phyloP scores from a whole-genome alignment of 2,797 vertebrate genomes.

The Huso huso region DNA sequence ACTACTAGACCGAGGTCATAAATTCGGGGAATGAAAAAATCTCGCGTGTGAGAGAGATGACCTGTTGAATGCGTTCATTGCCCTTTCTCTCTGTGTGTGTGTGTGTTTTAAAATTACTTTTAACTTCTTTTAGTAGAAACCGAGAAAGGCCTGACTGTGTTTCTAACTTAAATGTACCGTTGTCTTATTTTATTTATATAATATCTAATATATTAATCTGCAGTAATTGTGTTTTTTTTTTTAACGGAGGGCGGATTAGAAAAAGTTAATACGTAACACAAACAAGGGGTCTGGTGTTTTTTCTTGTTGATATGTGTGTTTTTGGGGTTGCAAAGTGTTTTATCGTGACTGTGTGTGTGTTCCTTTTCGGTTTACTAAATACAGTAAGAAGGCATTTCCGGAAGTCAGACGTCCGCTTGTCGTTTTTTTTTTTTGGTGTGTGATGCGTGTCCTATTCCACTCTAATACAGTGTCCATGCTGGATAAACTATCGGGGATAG shows the following conservation, averaged over 20 bases:
- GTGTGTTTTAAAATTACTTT: conserved; percentile 1
- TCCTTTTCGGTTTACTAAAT: conserved; percentile 12
- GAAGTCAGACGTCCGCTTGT: not conserved
- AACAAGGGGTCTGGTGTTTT: not conserved
- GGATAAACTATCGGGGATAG: no score
- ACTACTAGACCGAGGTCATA: no score
- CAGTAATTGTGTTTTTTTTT: conserved; percentile 34
- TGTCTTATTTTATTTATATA: no score
- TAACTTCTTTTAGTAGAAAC: conserved; percentile 13
- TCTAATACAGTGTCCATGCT: no score
- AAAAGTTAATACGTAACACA: no score
- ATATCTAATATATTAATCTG: conserved; percentile 23
- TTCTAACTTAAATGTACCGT: no score
- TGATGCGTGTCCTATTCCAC: not conserved
- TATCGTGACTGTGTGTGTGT: not conserved
- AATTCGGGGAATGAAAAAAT: no score
- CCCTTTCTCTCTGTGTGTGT: not conserved
- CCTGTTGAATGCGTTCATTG: not conserved
- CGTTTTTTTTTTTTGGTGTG: not conserved
- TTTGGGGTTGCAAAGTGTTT: not conserved
- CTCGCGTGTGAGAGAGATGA: no score
- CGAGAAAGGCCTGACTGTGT: conserved; percentile 18
- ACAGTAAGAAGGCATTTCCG: not conserved
- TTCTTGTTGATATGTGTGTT: not conserved
- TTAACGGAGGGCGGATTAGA: no score